These are phyloP conservation scores for Dendronephthya gigantea DNA, from an alignment of 64 coral and sea anemone species.

Conservation along the genomic window DNA sequence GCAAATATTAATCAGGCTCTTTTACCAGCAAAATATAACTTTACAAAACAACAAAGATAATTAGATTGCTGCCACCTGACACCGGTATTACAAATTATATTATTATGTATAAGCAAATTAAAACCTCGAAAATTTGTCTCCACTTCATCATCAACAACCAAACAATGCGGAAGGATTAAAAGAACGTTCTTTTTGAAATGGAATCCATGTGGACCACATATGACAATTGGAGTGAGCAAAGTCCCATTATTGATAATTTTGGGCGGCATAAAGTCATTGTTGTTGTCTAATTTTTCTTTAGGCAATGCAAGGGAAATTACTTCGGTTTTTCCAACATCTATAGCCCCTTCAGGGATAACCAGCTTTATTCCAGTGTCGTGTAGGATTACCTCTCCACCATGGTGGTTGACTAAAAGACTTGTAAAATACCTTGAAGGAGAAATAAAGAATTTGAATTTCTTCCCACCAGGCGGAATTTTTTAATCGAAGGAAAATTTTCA, in stretches of 20 bases:
- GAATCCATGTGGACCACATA: constrained; percentile 1
- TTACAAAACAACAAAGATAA: background rate
- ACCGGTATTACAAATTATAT: too few relatives aligned
- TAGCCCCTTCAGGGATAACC: background rate
- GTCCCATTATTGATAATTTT: background rate
- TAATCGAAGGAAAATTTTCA: too few relatives aligned
- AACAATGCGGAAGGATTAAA: background rate
- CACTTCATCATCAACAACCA: background rate
- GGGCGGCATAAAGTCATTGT: background rate
- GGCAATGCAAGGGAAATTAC: background rate
- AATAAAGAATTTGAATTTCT: background rate
- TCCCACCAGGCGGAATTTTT: background rate
- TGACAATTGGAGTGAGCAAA: background rate
- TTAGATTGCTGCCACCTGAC: too few relatives aligned
- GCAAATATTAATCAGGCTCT: too few relatives aligned
- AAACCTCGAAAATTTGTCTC: background rate
- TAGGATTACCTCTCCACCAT: background rate
- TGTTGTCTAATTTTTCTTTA: too few relatives aligned
- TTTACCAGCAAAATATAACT: too few relatives aligned
- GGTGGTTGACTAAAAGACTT: background rate
- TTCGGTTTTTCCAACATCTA: background rate
- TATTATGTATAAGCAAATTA: background rate
- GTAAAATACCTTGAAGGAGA: background rate
- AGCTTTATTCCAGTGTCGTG: background rate
- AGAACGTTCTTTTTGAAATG: background rate